These are phyloP conservation scores for Lamellibrachia columna DNA, from an alignment of 2,888 invertebrate genomes.

Conservation along the genomic window DNA sequence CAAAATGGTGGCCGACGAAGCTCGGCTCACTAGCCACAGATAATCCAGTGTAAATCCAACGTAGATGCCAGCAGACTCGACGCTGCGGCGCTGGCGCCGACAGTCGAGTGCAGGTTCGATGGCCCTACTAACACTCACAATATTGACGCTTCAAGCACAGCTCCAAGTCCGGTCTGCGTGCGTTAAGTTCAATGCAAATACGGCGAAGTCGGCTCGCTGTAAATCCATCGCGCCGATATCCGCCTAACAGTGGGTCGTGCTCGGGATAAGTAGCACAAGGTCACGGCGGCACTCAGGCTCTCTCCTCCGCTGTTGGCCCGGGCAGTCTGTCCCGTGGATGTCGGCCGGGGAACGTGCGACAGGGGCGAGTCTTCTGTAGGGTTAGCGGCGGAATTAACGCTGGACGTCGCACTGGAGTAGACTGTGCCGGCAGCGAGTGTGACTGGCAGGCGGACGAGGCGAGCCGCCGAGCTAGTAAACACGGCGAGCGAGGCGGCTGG, in stretches of 20 bases:
- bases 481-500: neutral
- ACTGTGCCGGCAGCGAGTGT: neutral
- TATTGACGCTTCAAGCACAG: neutral
- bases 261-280: neutral
- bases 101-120: neutral
- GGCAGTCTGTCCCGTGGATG: neutral
- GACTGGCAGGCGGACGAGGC: neutral
- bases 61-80: neutral
- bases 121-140: neutral
- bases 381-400: neutral
- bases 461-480: neutral
- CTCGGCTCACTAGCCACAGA: neutral
- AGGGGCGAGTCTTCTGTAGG: neutral
- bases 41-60: neutral
- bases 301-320: neutral
- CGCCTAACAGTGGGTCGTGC: neutral
- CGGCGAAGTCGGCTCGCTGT: neutral
- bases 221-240: constrained; percentile 4
- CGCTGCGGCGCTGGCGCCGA: neutral
- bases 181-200: constrained; percentile 16
- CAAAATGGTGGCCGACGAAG: neutral
- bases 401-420: neutral
- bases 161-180: neutral
- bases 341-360: neutral
- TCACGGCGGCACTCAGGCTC: neutral